phyloP scores from a whole-genome alignment of 2,797 vertebrate species.

The Numenius phaeopus region DNA sequence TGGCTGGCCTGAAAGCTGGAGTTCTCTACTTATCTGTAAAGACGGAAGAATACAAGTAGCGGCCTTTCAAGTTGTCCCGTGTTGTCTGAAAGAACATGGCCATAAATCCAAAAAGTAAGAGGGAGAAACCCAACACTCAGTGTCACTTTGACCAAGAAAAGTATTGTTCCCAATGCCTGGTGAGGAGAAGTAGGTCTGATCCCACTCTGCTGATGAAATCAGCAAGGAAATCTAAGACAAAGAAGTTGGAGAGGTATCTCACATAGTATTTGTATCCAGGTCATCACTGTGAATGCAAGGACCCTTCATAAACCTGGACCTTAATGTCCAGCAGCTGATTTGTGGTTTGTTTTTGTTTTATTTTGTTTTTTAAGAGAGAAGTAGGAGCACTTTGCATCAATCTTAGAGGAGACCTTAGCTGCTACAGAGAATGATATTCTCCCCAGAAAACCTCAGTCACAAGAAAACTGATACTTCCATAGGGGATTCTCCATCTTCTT shows the following conservation, averaged over 20 bases:
- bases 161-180: neutral
- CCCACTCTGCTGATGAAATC: neutral
- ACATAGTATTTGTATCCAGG: neutral
- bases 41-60: neutral
- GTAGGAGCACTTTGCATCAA: neutral
- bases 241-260: neutral
- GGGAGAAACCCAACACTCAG: neutral
- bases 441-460: neutral
- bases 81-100: neutral
- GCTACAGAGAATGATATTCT: neutral
- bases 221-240: neutral
- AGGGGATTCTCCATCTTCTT: neutral
- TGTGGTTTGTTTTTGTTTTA: neutral
- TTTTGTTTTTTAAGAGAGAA: neutral
- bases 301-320: neutral
- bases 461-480: neutral
- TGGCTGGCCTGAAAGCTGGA: neutral
- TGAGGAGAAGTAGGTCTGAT: neutral
- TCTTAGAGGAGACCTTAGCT: neutral
- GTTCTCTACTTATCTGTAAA: conserved; percentile 7
- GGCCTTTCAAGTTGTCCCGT: conserved; percentile 13
- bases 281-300: neutral
- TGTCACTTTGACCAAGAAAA: neutral
- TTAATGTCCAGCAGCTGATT: neutral
- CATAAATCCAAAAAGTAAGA: neutral